Base-by-base conservation (phyloP, 2,797 vertebrate species). In the Melanotaenia boesemani region DNA sequence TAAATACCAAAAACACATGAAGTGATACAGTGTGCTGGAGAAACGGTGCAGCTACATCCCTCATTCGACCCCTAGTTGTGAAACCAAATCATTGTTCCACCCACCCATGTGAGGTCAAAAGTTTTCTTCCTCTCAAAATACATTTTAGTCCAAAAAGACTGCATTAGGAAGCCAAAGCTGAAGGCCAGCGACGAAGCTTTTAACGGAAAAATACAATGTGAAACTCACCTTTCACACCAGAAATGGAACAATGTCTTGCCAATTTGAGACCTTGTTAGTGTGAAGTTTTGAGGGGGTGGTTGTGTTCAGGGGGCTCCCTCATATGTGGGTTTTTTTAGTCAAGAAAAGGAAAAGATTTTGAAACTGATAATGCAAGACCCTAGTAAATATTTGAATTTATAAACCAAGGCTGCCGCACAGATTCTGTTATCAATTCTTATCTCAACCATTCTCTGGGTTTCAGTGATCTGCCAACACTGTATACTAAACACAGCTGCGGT, bases 291-390 rank as follows among this genome's bases (percentile, higher is more conserved):
- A 72, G 81, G 62, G 75, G 87, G 79, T 11, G 85, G 72, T 48
- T 57, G 50, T 60, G 9, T 46, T n/a, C 63, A 65, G 79, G 71
- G 72, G 58, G 71, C 78, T 83, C 84, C 66, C 36, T 24, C 13
- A 1, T 39, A 8, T 86, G 84, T 76, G 85, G 46, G 64, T 63
- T 63, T 58, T 56, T 65, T 74, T 39, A 34, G 67, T 83, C 81
- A 88, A 85, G 89, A 89, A 91, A 76, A 57, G n/a, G 41, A 77
- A 71, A 62, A 84, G 68, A 65, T 70, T 65, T 74, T 65, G 67
- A 79, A 61, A 46, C 55, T n/a, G 72, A 60, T 44, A 1, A 46
- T 20, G 3, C 18, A 22, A 34, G 74, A 79, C 74, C 65, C 2
- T 0, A 15, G 59, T 37, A 44, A 67, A 16, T 22, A 59, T 75